Evolutionary conservation across 2,888 invertebrate genomes (phyloP).

Genomic region (Caenorhabditis imperialis): DNA sequence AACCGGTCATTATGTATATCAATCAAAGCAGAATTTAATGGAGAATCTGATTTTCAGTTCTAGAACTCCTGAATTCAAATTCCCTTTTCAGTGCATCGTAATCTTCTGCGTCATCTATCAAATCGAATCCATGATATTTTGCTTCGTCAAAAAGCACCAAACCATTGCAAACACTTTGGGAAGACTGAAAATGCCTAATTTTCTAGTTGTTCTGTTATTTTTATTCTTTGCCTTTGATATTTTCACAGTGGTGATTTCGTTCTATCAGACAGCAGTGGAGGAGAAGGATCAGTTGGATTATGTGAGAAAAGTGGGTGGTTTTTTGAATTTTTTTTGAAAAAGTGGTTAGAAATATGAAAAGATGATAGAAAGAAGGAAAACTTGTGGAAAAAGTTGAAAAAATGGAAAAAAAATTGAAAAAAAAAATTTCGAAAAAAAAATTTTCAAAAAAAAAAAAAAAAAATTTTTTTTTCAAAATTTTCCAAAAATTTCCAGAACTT

Average conservation of each 20-base stretch:
- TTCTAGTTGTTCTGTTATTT: background rate
- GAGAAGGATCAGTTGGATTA: conserved; percentile 10
- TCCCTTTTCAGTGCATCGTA: conserved; percentile 9
- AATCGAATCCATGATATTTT: conserved; percentile 10
- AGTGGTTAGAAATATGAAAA: background rate
- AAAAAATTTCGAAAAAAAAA: no score
- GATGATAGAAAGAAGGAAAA: no score
- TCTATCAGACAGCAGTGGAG: conserved; percentile 3
- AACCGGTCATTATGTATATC: no score
- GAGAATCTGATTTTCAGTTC: background rate
- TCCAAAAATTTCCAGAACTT: conserved; percentile 27
- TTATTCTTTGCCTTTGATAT: conserved; percentile 5
- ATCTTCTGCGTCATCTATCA: conserved; percentile 26
- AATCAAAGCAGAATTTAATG: background rate
- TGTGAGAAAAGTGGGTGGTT: conserved; percentile 4
- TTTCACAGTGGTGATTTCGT: conserved; percentile 1
- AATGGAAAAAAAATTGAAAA: no score
- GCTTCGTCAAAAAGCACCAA: conserved; percentile 20
- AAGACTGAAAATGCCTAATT: background rate
- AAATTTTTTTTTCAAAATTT: no score
- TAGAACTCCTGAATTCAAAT: background rate
- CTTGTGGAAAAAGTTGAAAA: no score
- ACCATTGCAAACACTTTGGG: conserved; percentile 4
- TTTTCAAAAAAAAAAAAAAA: no score
- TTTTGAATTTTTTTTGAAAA: no score